These are phyloP conservation scores for Aradophagus sp. DNA, from an alignment of 1,140 invertebrate genomes.

Conservation along the genomic window DNA sequence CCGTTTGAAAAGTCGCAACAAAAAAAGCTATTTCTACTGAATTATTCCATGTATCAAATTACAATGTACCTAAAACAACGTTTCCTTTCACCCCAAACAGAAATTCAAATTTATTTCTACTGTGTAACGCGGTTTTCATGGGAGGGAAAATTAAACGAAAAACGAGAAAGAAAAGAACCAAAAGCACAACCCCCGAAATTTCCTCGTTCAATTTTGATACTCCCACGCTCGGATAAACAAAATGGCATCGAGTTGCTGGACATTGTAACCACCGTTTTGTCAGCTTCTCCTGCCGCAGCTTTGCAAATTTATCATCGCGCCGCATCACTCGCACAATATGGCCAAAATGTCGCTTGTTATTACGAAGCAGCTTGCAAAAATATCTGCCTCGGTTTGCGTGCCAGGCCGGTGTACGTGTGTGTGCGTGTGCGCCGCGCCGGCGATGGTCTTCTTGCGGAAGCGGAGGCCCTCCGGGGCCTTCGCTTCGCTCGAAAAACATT, in stretches of 20 bases:
- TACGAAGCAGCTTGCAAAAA: slow-evolving; percentile 51
- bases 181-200: no score
- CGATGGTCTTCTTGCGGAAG: slow-evolving; percentile 60
- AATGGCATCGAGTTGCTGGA: slow-evolving; percentile 40
- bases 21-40: no score
- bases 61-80: no score
- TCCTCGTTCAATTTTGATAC: slow-evolving; percentile 35
- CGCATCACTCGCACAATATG: slow-evolving; percentile 47
- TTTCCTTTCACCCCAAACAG: no score
- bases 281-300: slow-evolving; percentile 34
- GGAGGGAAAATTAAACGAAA: no score
- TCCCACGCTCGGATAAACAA: slow-evolving; percentile 29
- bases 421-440: slow-evolving; percentile 35
- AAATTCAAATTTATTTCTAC: no score
- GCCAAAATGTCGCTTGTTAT: slow-evolving; percentile 52
- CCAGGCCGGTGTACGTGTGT: slow-evolving; percentile 43
- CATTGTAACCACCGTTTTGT: slow-evolving; percentile 32
- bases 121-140: no score
- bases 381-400: slow-evolving; percentile 46
- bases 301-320: slow-evolving; percentile 44
- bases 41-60: no score
- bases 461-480: slow-evolving; percentile 60
- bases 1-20: no score
- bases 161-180: no score
- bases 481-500: slow-evolving; percentile 72